These are phyloP conservation scores for Drosophila micromelanica DNA, from an alignment of 1,140 invertebrate species.

Conservation along the genomic window DNA sequence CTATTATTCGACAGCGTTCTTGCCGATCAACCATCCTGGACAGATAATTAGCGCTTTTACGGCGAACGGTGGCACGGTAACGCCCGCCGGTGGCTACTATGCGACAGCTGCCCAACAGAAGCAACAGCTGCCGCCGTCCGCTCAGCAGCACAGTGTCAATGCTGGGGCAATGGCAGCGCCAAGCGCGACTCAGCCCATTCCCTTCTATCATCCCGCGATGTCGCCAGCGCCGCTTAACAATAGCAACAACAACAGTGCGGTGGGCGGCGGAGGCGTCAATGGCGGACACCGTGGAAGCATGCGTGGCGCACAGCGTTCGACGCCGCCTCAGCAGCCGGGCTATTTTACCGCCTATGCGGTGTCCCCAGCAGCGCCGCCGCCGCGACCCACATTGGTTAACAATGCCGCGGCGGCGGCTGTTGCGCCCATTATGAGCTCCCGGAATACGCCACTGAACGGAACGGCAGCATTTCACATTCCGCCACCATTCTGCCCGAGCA, in stretches of 20 bases:
- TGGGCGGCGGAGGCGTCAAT: constrained; percentile 16
- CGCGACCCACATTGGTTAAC: constrained; percentile 40
- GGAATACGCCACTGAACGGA: constrained; percentile 50
- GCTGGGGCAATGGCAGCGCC: constrained; percentile 14
- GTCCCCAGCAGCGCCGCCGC: constrained; percentile 28
- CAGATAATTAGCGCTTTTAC: constrained; percentile 52
- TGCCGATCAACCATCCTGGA: constrained; percentile 50
- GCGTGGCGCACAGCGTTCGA: constrained; percentile 38
- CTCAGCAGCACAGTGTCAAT: constrained; percentile 39
- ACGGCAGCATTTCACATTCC: constrained; percentile 43
- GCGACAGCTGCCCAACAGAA: constrained; percentile 26
- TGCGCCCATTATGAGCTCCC: constrained; percentile 51
- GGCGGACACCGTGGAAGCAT: constrained; percentile 47
- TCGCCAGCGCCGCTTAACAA: constrained; percentile 33
- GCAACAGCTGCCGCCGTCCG: constrained; percentile 46
- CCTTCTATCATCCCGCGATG: constrained; percentile 38
- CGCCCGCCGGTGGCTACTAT: constrained; percentile 41
- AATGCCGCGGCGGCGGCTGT: constrained; percentile 37
- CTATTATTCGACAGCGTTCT: constrained; percentile 49
- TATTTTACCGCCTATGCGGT: constrained; percentile 48
- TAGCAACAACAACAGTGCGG: constrained; percentile 20
- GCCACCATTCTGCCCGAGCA: constrained; percentile 27
- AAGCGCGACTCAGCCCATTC: constrained; percentile 26
- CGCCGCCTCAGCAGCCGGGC: constrained; percentile 52
- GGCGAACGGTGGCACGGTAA: constrained; percentile 37